Base-by-base conservation (phyloP, 2,797 vertebrate species). In the Hapalemur alaotrensis region DNA sequence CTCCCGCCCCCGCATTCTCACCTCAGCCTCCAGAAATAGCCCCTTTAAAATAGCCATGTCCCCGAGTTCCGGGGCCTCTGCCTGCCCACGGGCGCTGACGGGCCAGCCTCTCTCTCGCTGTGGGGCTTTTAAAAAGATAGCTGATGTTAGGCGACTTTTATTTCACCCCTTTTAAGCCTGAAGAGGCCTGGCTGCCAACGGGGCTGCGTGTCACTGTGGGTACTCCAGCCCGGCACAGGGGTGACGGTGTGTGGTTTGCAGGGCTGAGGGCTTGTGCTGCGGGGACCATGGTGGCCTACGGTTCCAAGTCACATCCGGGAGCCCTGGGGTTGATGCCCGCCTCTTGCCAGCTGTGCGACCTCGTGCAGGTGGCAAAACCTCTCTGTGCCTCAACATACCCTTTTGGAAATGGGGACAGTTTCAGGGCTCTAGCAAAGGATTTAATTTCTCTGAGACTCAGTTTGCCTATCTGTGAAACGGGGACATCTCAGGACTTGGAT, bases 21-120 rank as follows among this genome's bases (percentile, higher is more conserved):
- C 97, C 96, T 96, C 87, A 4, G 93, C 89, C 93, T 97, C 97
- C 96, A 95, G 96, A 98, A 98, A 98, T 98, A 98, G 95, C 83
- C 93, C 83, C 76, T 80, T 96, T 93, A 96, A 95, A 97, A 96
- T 95, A 97, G 91, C 94, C 43, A 0, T 5, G 79, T 90, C 93
- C 94, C 88, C 52, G 10, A 46, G 50, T 93, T 94, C 96, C 30
- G 85, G 94, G 93, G 89, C 79, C 93, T 89, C 69, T 86, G 81
- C 57, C 89, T 72, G 89, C 97, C 97, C 95, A 97, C 97, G 86
- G 50, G 50, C 32, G 65, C 93, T 52, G 88, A n/a, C 32, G 70
- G 95, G 50, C 89, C 78, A 9, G 79, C 85, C 84, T 69, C 70
- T 70, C 54, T 57, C 54, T 20, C 25, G 80, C 92, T 86, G 81